A percentile compares a stretch with the other conserved stretches of the same genome.
Evolutionary conservation across 2,113 vertebrate genomes (phyloP).

Genomic region (Cyanoramphus novaezelandiae): DNA sequence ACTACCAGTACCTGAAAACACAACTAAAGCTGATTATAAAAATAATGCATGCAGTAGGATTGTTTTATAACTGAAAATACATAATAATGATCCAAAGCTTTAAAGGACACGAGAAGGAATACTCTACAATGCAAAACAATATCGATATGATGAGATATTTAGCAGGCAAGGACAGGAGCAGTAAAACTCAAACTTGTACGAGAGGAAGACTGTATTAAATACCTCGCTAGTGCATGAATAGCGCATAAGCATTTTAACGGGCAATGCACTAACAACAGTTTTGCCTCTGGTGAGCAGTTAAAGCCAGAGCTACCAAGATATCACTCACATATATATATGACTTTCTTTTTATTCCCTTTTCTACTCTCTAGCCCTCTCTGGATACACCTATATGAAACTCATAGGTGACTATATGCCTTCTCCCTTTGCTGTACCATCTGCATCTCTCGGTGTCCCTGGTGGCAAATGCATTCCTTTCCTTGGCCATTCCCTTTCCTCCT

Average conservation of each 20-base stretch:
- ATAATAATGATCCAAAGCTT: neutral
- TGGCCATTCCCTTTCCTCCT: neutral
- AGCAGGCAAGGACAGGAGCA: neutral
- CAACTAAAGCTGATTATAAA: neutral
- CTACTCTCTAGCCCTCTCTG: neutral
- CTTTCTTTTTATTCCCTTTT: neutral
- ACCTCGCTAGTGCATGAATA: neutral
- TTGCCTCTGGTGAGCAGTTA: neutral
- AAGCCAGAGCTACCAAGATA: neutral
- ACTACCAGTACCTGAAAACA: neutral
- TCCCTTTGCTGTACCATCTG: neutral
- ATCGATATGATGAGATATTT: neutral
- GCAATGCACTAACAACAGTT: neutral
- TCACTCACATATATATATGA: rapidly evolving
- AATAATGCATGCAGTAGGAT: rapidly evolving
- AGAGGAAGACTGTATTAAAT: neutral
- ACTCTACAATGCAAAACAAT: neutral
- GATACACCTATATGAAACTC: neutral
- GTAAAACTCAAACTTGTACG: neutral
- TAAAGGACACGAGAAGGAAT: neutral
- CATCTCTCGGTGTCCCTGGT: neutral
- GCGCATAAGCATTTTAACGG: neutral
- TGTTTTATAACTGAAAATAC: neutral
- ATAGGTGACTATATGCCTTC: neutral
- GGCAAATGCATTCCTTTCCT: neutral